Evolutionary conservation across 2,888 invertebrate species (phyloP).

Genomic region (Baccha elongata): DNA sequence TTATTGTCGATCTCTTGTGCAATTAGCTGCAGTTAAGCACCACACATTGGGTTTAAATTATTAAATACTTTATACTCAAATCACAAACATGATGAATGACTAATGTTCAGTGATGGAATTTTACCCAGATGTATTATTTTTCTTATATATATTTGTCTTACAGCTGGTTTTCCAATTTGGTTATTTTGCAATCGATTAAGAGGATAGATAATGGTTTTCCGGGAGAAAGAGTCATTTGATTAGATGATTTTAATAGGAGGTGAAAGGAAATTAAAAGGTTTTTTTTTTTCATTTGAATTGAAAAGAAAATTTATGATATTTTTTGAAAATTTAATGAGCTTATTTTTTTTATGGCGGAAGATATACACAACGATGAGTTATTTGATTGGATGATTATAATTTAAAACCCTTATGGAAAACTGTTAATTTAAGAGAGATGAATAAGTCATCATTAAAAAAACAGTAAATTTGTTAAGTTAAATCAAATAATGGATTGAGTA

Average conservation of each 20-base stretch:
- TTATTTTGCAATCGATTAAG: constrained; percentile 65
- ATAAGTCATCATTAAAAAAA: too few species aligned
- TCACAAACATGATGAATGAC: constrained; percentile 25
- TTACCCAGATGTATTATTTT: constrained; percentile 47
- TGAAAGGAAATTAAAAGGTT: constrained; percentile 36
- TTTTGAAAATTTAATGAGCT: not conserved
- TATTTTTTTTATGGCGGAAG: not conserved
- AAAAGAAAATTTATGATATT: constrained; percentile 4
- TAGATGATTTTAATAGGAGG: constrained; percentile 12
- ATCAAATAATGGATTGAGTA: too few species aligned
- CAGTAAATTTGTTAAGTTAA: too few species aligned
- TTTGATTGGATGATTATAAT: too few species aligned
- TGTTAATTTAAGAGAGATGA: too few species aligned
- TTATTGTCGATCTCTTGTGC: constrained; percentile 40
- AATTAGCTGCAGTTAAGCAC: constrained; percentile 36
- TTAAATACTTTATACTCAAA: constrained; percentile 38
- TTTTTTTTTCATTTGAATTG: not conserved
- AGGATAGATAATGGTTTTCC: constrained; percentile 66
- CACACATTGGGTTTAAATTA: constrained; percentile 29
- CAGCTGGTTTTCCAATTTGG: constrained; percentile 41
- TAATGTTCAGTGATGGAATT: constrained; percentile 59
- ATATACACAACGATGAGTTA: not conserved
- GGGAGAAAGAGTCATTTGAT: constrained; percentile 39
- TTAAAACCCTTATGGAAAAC: too few species aligned
- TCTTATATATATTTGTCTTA: constrained; percentile 17